Conservation (phyloP, 2,113 vertebrate genomes). For the Vombatus ursinus region DNA sequence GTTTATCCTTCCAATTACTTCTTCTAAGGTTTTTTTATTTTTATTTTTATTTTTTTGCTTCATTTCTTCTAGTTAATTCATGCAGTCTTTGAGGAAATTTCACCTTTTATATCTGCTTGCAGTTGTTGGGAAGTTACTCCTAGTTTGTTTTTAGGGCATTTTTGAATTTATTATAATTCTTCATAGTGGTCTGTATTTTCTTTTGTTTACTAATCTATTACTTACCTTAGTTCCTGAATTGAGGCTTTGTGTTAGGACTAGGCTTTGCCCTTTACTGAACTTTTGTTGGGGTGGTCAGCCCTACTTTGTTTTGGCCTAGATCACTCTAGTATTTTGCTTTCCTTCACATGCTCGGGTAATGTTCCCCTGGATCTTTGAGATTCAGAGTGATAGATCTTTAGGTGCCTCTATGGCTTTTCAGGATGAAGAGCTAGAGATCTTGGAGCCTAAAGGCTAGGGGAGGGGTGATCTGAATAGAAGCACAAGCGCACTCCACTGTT, state of each 20-base stretch:
- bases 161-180: background rate
- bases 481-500: too few species aligned
- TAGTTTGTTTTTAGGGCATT: background rate
- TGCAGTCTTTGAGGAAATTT: background rate
- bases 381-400: too few species aligned
- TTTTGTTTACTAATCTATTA: background rate
- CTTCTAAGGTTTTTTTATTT: too few species aligned
- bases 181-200: background rate
- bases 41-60: background rate
- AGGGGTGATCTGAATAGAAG: too few species aligned
- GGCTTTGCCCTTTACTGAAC: background rate
- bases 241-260: background rate
- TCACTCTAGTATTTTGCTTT: background rate
- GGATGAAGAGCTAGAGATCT: too few species aligned
- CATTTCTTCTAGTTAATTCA: background rate
- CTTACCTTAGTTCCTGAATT: background rate
- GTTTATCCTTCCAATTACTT: too few species aligned
- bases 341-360: background rate
- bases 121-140: background rate
- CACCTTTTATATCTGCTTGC: background rate
- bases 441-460: too few species aligned
- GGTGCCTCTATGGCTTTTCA: too few species aligned
- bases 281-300: background rate
- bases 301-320: background rate
- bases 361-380: too few species aligned